These are phyloP conservation scores for Noctua pronuba DNA, from an alignment of 2,888 invertebrate genomes.

Conservation along the genomic window DNA sequence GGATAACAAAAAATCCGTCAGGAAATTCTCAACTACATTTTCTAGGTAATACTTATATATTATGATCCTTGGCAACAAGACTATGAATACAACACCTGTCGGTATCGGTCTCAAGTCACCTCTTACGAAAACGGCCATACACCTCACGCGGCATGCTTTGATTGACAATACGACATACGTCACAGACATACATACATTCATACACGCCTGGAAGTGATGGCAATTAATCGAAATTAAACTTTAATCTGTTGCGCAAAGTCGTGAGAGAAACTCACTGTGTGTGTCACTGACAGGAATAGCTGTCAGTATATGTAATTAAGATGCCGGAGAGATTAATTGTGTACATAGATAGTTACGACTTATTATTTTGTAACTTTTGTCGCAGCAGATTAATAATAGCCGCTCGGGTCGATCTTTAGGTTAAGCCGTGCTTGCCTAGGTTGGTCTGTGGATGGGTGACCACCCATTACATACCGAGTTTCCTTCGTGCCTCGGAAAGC, in stretches of 20 bases:
- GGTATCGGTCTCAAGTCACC: constrained; percentile 76
- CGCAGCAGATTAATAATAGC: not conserved
- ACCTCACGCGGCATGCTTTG: constrained; percentile 79
- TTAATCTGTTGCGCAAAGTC: constrained; percentile 57
- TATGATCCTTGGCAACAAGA: constrained; percentile 34
- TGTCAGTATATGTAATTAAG: constrained; percentile 42
- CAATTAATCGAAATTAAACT: constrained; percentile 58
- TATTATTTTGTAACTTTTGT: constrained; percentile 29
- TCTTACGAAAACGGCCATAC: constrained; percentile 86
- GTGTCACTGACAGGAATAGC: constrained; percentile 48
- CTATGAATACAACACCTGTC: constrained; percentile 78
- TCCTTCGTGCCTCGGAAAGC: no score
- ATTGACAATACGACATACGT: constrained; percentile 75
- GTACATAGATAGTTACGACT: constrained; percentile 6
- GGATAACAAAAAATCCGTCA: not conserved
- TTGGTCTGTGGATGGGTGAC: no score
- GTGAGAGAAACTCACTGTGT: constrained; percentile 52
- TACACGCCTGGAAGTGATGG: constrained; percentile 57
- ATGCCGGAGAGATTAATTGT: constrained; percentile 37
- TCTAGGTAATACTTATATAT: not conserved
- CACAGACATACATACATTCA: constrained; percentile 9
- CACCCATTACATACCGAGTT: no score
- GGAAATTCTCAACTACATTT: not conserved
- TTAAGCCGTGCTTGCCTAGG: no score
- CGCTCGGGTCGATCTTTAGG: no score